phyloP scores from a whole-genome alignment of 2,113 vertebrate species.

The Promerops cafer region DNA sequence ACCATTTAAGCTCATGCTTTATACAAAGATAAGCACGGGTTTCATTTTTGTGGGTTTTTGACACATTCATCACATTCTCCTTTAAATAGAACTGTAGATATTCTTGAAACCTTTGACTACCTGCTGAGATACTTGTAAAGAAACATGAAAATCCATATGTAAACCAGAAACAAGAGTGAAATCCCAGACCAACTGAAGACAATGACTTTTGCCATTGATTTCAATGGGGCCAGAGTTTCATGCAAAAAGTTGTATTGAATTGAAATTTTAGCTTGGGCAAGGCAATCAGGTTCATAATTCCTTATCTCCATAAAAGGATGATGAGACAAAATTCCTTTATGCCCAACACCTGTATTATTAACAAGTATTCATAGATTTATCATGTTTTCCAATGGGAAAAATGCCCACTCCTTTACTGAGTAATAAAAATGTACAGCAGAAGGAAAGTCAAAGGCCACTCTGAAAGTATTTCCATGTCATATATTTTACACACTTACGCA shows the following conservation, averaged over 20 bases:
- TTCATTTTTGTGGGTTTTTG: not conserved
- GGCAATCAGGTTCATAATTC: not conserved
- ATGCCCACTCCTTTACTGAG: not conserved
- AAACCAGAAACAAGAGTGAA: not conserved
- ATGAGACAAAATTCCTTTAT: not conserved
- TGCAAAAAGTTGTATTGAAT: not conserved
- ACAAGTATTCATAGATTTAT: conserved; percentile 24
- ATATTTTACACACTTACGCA: conserved; percentile 59
- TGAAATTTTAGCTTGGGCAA: conserved; percentile 7
- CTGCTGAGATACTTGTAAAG: conserved; percentile 49
- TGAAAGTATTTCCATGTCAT: conserved; percentile 65
- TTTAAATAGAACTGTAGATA: conserved; percentile 25
- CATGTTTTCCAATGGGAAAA: conserved; percentile 22
- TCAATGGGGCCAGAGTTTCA: not conserved
- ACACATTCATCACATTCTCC: conserved; percentile 21
- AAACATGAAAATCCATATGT: not conserved
- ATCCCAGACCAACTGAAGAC: not conserved
- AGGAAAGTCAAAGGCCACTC: conserved; percentile 69
- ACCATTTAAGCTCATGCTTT: not conserved
- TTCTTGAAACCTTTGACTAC: conserved; percentile 60
- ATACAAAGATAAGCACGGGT: not conserved
- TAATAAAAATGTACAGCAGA: conserved; percentile 52
- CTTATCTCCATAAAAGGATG: conserved; percentile 17
- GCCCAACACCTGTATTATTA: conserved; percentile 15
- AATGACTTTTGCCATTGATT: conserved; percentile 2